Percentiles rank a stretch among this genome's conserved stretches.
Evolutionary conservation across 2,888 invertebrate genomes (phyloP).

Genomic region (Gisinianus flammeolus): DNA sequence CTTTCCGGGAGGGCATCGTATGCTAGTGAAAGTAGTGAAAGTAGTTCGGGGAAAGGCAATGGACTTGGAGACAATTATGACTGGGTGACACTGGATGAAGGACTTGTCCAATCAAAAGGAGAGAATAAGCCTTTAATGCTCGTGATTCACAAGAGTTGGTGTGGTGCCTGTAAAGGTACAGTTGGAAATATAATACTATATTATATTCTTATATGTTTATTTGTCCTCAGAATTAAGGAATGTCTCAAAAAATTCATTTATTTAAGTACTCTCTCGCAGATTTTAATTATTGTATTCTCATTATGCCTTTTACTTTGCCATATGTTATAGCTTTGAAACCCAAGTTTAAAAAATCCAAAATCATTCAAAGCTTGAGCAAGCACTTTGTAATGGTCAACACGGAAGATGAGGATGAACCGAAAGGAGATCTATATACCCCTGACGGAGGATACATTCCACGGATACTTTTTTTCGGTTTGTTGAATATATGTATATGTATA

Average conservation of each 20-base stretch:
- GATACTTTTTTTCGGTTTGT: conserved; percentile 68
- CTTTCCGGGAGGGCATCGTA: too few species aligned
- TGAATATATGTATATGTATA: not conserved
- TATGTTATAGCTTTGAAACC: conserved; percentile 70
- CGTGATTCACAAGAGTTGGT: conserved; percentile 72
- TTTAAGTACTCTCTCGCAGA: too few species aligned
- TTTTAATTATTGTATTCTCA: too few species aligned
- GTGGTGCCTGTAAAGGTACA: conserved; percentile 70
- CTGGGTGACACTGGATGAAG: conserved; percentile 58
- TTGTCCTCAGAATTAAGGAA: too few species aligned
- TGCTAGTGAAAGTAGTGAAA: too few species aligned
- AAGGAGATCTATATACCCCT: conserved; percentile 66
- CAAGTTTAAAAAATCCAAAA: conserved; percentile 67
- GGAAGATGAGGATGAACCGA: conserved; percentile 68
- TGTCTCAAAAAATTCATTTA: too few species aligned
- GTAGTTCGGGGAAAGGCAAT: conserved; percentile 18
- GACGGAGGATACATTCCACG: conserved; percentile 74
- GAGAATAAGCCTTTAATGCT: conserved; percentile 69
- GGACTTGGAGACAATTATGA: conserved; percentile 58
- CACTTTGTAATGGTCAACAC: conserved; percentile 73
- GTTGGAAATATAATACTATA: not conserved
- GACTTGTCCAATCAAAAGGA: conserved; percentile 48
- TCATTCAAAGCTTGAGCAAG: conserved; percentile 68
- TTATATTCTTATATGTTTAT: conserved; percentile 5
- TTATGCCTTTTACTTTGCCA: too few species aligned